These are phyloP conservation scores for Orestias chungarensis DNA, from an alignment of 2,797 vertebrate genomes.

Conservation along the genomic window DNA sequence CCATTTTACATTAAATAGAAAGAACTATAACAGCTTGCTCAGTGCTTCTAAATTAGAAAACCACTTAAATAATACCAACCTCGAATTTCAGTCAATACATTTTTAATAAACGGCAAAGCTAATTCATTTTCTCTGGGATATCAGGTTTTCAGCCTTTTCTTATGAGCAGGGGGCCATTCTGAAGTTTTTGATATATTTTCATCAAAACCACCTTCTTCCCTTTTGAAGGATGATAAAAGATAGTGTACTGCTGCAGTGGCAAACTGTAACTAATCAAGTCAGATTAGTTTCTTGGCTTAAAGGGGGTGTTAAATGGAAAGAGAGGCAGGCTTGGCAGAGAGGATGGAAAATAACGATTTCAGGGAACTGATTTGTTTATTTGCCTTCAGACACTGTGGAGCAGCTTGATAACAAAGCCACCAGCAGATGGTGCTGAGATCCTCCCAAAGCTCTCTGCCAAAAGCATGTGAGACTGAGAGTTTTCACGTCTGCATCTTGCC, in stretches of 20 bases:
- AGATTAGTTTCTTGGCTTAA: conserved; percentile 70
- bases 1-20: neutral
- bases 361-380: conserved; percentile 57
- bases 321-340: conserved; percentile 57
- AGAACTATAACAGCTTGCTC: no score
- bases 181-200: conserved; percentile 22
- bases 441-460: conserved; percentile 60
- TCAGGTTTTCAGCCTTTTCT: neutral
- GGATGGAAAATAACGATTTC: conserved; percentile 60
- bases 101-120: neutral
- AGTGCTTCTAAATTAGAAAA: neutral
- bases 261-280: conserved; percentile 70
- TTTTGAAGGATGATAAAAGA: conserved; percentile 61
- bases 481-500: conserved; percentile 11
- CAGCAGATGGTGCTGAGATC: conserved; percentile 76
- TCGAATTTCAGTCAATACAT: neutral
- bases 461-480: neutral
- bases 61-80: neutral
- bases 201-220: conserved; percentile 14
- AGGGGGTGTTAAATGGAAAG: conserved; percentile 54
- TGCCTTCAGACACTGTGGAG: conserved; percentile 40
- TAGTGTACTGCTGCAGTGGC: conserved; percentile 48
- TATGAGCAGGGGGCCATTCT: conserved; percentile 16
- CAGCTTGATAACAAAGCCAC: conserved; percentile 44
- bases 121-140: neutral